phyloP scores from a whole-genome alignment of 2,888 invertebrate species.

The Thereva nobilitata region DNA sequence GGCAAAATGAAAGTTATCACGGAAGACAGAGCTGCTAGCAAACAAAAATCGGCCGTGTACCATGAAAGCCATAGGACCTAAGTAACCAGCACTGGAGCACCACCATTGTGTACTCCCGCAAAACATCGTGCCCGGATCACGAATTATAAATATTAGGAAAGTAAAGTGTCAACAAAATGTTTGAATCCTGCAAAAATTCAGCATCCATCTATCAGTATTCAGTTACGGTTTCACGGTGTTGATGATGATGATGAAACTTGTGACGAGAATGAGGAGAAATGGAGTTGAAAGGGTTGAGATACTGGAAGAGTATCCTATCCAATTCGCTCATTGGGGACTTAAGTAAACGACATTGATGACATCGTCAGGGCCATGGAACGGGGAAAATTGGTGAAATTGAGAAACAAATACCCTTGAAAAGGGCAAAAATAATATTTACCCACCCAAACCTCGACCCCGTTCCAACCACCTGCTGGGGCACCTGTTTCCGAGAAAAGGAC shows the following conservation, averaged over 20 bases:
- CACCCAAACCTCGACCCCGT: constrained; percentile 8
- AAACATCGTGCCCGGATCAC: constrained; percentile 43
- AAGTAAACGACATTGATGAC: constrained; percentile 33
- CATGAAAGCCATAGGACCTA: constrained; percentile 32
- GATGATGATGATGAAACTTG: constrained; percentile 16
- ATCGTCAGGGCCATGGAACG: constrained; percentile 18
- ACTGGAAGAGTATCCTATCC: constrained; percentile 16
- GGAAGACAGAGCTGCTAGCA: not conserved
- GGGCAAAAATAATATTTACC: constrained; percentile 35
- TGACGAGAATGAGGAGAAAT: not conserved
- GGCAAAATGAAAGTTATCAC: too few relatives aligned
- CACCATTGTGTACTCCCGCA: constrained; percentile 38
- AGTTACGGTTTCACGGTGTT: constrained; percentile 30
- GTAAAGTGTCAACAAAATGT: constrained; percentile 43
- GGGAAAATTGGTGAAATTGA: constrained; percentile 33
- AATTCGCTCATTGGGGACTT: constrained; percentile 29
- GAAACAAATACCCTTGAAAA: constrained; percentile 35
- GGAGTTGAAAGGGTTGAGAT: not conserved
- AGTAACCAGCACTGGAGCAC: constrained; percentile 24
- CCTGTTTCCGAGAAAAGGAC: constrained; percentile 11
- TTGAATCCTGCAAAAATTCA: constrained; percentile 41
- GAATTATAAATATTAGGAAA: constrained; percentile 44
- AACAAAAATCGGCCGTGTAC: constrained; percentile 22
- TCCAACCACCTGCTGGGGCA: constrained; percentile 30
- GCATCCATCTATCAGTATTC: constrained; percentile 32